Evolutionary conservation across 1,140 invertebrate genomes (phyloP).

Genomic region (Diabrotica virgifera): DNA sequence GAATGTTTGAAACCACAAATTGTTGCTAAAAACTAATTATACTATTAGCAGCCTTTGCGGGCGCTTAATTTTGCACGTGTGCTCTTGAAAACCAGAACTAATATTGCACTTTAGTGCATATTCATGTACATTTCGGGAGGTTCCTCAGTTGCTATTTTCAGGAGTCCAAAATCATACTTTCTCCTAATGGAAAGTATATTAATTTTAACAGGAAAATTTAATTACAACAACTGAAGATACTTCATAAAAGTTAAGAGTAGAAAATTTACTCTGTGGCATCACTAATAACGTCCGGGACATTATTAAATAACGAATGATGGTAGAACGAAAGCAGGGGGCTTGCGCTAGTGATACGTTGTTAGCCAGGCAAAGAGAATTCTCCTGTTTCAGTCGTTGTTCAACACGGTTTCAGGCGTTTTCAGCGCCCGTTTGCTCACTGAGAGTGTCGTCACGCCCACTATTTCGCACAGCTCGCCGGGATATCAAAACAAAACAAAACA

Average conservation of each 20-base stretch:
- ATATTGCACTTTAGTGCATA: too few species aligned
- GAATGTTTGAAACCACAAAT: too few species aligned
- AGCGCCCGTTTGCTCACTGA: not conserved
- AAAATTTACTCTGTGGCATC: conserved; percentile 2
- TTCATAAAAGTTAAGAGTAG: conserved; percentile 2
- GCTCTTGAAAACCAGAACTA: too few species aligned
- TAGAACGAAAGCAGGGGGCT: not conserved
- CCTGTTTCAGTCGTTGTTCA: not conserved
- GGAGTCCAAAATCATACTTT: too few species aligned
- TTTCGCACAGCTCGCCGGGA: not conserved
- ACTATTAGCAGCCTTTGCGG: too few species aligned
- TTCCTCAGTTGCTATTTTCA: too few species aligned
- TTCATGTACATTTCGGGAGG: too few species aligned
- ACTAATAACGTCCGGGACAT: not conserved
- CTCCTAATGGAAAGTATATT: too few species aligned
- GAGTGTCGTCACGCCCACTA: not conserved
- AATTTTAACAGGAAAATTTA: not conserved
- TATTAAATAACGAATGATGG: conserved; percentile 3
- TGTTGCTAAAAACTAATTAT: too few species aligned
- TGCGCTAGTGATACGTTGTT: not conserved
- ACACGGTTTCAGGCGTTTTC: not conserved
- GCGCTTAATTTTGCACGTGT: too few species aligned
- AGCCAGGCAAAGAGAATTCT: not conserved
- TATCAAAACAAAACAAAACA: conserved; percentile 1
- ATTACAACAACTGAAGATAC: not conserved